phyloP scores from a whole-genome alignment of 2,113 vertebrate genomes.

The Apodemus sylvaticus region DNA sequence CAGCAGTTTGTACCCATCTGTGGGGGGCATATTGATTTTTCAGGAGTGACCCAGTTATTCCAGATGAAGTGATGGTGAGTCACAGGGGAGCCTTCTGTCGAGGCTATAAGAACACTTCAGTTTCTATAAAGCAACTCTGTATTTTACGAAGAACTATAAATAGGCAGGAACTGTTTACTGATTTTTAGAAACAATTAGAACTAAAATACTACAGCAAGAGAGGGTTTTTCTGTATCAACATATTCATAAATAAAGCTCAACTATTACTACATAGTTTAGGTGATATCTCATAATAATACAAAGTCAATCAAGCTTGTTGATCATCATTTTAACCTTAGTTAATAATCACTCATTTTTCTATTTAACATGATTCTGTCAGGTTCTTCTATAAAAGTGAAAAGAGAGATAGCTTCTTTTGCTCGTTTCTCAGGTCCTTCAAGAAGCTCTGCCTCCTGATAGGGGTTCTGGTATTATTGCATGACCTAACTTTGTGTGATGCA shows the following conservation, averaged over 20 bases:
- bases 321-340: not conserved
- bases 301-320: not conserved
- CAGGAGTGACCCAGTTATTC: slow-evolving; percentile 54
- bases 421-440: not conserved
- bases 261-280: slow-evolving; percentile 3
- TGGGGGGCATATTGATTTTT: slow-evolving; percentile 65
- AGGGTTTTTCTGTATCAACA: not conserved
- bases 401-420: not conserved
- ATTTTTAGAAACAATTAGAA: not conserved
- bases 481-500: not conserved
- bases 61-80: slow-evolving; percentile 4
- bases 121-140: not conserved
- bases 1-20: slow-evolving; percentile 1
- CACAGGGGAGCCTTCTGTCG: not conserved
- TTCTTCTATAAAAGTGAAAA: not conserved
- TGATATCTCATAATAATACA: not conserved
- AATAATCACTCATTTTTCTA: not conserved
- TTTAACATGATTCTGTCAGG: not conserved
- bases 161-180: not conserved
- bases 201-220: not conserved
- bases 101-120: not conserved
- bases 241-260: not conserved
- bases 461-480: not conserved
- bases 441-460: not conserved
- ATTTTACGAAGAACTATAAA: slow-evolving; percentile 13